Conservation (phyloP, 2,113 vertebrate genomes). For the Etheostoma cragini region DNA sequence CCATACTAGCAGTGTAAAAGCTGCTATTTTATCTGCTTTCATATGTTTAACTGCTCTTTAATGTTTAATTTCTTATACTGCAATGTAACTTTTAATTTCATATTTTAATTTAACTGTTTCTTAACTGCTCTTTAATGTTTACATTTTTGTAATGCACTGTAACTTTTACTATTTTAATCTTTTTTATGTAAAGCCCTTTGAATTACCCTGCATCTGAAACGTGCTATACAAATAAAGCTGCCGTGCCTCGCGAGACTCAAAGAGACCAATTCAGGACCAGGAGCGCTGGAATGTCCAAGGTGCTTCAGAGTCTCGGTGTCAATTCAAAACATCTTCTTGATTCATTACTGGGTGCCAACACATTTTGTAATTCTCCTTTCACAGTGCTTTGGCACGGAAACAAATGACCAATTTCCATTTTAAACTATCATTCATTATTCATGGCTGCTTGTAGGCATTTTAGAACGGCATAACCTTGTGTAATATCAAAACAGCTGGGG, state of each 20-base stretch:
- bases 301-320: constrained; percentile 45
- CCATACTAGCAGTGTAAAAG: too few relatives aligned
- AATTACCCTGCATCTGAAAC: too few relatives aligned
- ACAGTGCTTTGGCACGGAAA: constrained; percentile 68
- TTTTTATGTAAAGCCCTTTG: too few relatives aligned
- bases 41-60: too few relatives aligned
- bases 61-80: too few relatives aligned
- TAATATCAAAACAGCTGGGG: constrained; percentile 64
- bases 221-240: too few relatives aligned
- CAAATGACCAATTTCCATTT: constrained; percentile 77
- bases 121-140: too few relatives aligned
- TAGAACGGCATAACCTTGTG: constrained; percentile 60
- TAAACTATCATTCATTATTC: constrained; percentile 72
- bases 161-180: too few relatives aligned
- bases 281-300: constrained; percentile 31
- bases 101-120: too few relatives aligned
- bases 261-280: constrained; percentile 59
- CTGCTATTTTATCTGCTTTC: too few relatives aligned
- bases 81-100: too few relatives aligned
- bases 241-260: constrained; percentile 24
- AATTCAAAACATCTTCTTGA: constrained; percentile 67
- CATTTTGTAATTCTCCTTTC: constrained; percentile 64
- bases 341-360: constrained; percentile 66
- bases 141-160: too few relatives aligned
- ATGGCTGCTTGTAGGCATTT: constrained; percentile 47